Conservation (phyloP, 2,888 invertebrate genomes). For the Lathronympha strigana region DNA sequence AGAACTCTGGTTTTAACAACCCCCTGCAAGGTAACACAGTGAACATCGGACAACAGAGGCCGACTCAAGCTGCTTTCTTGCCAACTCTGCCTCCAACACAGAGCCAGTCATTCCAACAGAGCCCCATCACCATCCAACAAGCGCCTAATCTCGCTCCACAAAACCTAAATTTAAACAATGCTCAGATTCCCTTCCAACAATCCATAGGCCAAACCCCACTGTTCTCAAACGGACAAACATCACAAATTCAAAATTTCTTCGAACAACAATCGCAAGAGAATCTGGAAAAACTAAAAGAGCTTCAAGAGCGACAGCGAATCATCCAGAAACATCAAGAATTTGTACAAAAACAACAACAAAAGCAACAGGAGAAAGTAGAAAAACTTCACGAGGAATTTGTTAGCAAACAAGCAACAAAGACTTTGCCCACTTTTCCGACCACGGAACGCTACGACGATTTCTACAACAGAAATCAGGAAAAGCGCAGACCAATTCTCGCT, state of each 20-base stretch:
- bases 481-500: constrained; percentile 82
- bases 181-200: constrained; percentile 72
- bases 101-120: constrained; percentile 69
- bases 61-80: constrained; percentile 70
- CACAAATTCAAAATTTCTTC: constrained; percentile 83
- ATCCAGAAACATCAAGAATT: constrained; percentile 91
- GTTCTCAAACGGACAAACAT: constrained; percentile 78
- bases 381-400: constrained; percentile 89
- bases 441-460: constrained; percentile 78
- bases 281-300: constrained; percentile 86
- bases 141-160: constrained; percentile 77
- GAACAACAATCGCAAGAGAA: constrained; percentile 86
- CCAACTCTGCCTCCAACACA: constrained; percentile 66
- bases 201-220: constrained; percentile 70
- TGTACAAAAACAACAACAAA: constrained; percentile 91
- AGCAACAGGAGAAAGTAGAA: constrained; percentile 90
- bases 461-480: constrained; percentile 69
- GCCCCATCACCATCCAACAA: constrained; percentile 76
- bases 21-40: constrained; percentile 58
- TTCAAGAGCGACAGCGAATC: constrained; percentile 88
- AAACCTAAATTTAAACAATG: constrained; percentile 63
- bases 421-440: constrained; percentile 78
- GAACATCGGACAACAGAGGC: constrained; percentile 70
- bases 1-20: constrained; percentile 62
- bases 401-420: constrained; percentile 87